phyloP scores from a whole-genome alignment of 1,140 invertebrate species.

The Frieseomelitta varia region DNA sequence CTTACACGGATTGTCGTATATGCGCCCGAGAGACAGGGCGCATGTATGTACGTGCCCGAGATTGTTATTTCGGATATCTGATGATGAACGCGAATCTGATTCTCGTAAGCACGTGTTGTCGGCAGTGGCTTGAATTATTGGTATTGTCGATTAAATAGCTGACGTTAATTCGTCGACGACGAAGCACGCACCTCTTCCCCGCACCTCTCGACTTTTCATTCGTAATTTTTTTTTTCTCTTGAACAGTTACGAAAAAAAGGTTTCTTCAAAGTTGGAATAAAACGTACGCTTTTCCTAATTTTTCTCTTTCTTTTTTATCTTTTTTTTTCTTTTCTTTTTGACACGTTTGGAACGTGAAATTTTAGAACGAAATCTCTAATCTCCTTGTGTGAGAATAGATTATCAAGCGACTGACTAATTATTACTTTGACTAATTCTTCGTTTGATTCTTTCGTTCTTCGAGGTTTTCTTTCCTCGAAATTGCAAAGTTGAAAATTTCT shows the following conservation, averaged over 20 bases:
- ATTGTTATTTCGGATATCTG: constrained; percentile 67
- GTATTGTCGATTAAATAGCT: constrained; percentile 44
- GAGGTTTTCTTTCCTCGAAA: no score
- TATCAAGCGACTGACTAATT: no score
- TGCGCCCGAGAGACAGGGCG: constrained; percentile 40
- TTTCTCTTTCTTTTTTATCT: no score
- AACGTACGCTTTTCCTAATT: no score
- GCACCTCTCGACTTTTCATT: not conserved
- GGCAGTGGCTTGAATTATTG: constrained; percentile 49
- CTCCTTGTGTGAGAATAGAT: no score
- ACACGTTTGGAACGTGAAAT: no score
- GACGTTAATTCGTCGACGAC: constrained; percentile 14
- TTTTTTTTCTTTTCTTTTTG: not conserved
- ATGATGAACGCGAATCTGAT: constrained; percentile 67
- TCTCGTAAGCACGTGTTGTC: constrained; percentile 58
- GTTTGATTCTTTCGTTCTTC: no score
- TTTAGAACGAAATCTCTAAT: no score
- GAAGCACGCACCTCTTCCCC: no score
- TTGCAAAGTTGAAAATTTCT: no score
- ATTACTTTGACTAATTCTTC: no score
- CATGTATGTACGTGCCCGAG: constrained; percentile 55
- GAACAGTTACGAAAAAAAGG: not conserved
- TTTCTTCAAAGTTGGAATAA: no score
- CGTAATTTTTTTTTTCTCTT: not conserved
- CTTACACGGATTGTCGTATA: constrained; percentile 68